phyloP scores from a whole-genome alignment of 2,888 invertebrate genomes.

The Chorisops tibialis region DNA sequence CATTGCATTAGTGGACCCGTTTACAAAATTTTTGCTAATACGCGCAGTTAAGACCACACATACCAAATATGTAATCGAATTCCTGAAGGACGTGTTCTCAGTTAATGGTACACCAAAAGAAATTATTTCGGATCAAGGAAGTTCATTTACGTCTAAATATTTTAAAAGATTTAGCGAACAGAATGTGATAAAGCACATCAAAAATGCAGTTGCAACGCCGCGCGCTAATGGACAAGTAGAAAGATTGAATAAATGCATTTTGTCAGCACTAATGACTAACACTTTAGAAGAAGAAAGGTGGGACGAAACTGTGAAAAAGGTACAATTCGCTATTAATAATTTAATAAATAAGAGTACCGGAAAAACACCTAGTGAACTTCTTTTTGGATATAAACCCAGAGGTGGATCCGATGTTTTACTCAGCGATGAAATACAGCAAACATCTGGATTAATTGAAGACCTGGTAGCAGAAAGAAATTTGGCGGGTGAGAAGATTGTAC shows the following conservation, averaged over 20 bases:
- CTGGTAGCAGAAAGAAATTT: too few relatives aligned
- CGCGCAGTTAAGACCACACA: too few relatives aligned
- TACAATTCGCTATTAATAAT: background rate
- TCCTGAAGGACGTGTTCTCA: too few relatives aligned
- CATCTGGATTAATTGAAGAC: too few relatives aligned
- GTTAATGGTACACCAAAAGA: background rate
- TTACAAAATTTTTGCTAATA: too few relatives aligned
- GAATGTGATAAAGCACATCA: too few relatives aligned
- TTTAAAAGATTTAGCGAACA: too few relatives aligned
- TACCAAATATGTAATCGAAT: too few relatives aligned
- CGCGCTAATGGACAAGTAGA: background rate
- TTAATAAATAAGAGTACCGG: conserved; percentile 32
- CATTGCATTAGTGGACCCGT: too few relatives aligned
- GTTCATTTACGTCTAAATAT: background rate
- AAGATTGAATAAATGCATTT: background rate
- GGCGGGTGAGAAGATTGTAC: too few relatives aligned
- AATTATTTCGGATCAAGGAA: background rate
- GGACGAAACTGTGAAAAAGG: background rate
- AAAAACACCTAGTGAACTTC: conserved; percentile 33
- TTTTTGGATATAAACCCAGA: conserved; percentile 31
- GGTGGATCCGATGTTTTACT: conserved; percentile 17
- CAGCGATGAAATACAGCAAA: conserved; percentile 4
- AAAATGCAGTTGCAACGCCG: background rate
- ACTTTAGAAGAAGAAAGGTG: background rate
- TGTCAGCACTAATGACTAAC: background rate